A percentile compares a stretch with the other conserved stretches of the same genome.
These are phyloP conservation scores for Drosophila yakuba DNA, from an alignment of 1,140 invertebrate species.

Conservation along the genomic window DNA sequence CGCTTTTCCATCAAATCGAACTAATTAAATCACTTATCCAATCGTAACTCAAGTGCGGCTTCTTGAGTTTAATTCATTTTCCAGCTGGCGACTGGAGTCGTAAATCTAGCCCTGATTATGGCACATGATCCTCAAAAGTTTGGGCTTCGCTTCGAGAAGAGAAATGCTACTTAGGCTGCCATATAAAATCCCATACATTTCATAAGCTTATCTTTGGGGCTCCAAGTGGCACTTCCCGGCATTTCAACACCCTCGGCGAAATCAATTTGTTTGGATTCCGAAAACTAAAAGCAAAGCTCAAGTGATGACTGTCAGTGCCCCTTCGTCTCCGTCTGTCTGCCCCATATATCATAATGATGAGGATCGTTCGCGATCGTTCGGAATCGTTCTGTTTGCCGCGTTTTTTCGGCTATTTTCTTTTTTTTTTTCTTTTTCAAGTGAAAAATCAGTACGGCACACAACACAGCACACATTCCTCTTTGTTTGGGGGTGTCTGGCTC, in stretches of 20 bases:
- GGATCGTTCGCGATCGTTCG: conserved; percentile 3
- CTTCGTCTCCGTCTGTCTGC: neutral
- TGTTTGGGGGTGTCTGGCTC: conserved; percentile 23
- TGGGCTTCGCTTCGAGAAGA: neutral
- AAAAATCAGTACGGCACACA: conserved; percentile 51
- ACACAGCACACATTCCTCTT: conserved; percentile 25
- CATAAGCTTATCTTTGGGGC: conserved; percentile 32
- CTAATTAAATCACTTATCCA: conserved; percentile 5
- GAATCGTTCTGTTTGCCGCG: neutral
- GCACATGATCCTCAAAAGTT: conserved; percentile 27
- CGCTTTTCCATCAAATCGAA: conserved; percentile 8
- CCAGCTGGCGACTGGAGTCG: conserved; percentile 8
- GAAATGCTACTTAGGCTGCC: conserved; percentile 9
- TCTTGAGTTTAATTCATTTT: conserved; percentile 13
- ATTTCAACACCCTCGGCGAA: conserved; percentile 67
- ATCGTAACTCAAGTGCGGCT: conserved; percentile 9
- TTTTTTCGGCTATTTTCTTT: neutral
- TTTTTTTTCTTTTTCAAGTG: conserved; percentile 4
- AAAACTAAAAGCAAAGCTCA: conserved; percentile 65
- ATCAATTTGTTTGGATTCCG: conserved; percentile 71
- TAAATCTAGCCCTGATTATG: conserved; percentile 39
- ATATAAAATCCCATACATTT: conserved; percentile 1
- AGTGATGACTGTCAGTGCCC: conserved; percentile 39
- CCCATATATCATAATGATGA: conserved; percentile 73
- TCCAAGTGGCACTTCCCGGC: conserved; percentile 70